Conservation (phyloP, 2,888 invertebrate genomes). For the Drosophila heteroneura region DNA sequence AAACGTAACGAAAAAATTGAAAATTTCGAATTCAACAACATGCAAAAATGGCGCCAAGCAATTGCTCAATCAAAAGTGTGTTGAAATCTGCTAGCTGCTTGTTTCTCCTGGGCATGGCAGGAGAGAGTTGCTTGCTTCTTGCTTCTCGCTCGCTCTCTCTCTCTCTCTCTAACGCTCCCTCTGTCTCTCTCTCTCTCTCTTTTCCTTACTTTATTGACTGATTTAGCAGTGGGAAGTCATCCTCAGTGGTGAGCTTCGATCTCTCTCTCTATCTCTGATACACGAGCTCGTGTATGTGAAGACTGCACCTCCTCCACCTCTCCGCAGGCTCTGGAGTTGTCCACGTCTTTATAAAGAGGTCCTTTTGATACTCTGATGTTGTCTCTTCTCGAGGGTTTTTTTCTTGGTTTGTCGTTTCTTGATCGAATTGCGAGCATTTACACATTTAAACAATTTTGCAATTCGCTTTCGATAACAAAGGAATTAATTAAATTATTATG, state of each 20-base stretch:
- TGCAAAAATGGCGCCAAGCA: slow-evolving; percentile 61
- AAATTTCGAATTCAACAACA: slow-evolving; percentile 59
- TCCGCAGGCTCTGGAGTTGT: not conserved
- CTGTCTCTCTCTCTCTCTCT: not conserved
- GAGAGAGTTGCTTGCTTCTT: slow-evolving; percentile 9
- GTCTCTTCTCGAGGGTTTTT: not conserved
- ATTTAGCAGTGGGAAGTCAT: slow-evolving; percentile 20
- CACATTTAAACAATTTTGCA: slow-evolving; percentile 31
- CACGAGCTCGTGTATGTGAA: slow-evolving; percentile 7
- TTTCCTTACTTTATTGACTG: slow-evolving; percentile 16
- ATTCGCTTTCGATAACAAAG: slow-evolving; percentile 56
- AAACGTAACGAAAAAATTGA: slow-evolving; percentile 51
- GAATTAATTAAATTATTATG: slow-evolving; percentile 54
- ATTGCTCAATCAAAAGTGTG: slow-evolving; percentile 11
- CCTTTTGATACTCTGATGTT: not conserved
- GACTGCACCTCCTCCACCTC: not conserved
- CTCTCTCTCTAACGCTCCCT: not conserved
- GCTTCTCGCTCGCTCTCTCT: not conserved
- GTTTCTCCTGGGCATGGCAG: slow-evolving; percentile 17
- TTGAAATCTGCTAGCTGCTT: not conserved
- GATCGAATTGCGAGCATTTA: slow-evolving; percentile 34
- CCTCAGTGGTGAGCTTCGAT: slow-evolving; percentile 16
- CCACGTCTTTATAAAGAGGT: not conserved
- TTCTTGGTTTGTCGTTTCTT: slow-evolving; percentile 1
- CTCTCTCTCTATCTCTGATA: not conserved